These are phyloP conservation scores for Hyalella azteca DNA, from an alignment of 2,888 invertebrate species.

Conservation along the genomic window DNA sequence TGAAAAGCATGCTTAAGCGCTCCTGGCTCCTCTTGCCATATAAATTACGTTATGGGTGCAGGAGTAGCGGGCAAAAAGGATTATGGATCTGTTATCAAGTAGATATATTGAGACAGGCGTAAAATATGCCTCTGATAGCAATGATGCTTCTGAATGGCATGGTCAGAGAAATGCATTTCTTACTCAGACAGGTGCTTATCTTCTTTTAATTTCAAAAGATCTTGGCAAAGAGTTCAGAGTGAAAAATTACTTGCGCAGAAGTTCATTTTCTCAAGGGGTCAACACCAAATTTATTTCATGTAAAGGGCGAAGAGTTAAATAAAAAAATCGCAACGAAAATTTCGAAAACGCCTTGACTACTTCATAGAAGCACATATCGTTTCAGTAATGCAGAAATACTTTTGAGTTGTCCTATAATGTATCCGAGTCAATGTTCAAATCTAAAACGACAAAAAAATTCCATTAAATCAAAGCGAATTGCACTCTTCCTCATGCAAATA, in stretches of 20 bases:
- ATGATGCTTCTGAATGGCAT: slow-evolving; percentile 20
- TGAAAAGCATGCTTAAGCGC: slow-evolving; percentile 33
- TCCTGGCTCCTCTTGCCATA: slow-evolving; percentile 20
- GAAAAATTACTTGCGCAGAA: neutral
- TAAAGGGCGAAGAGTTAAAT: too few species aligned
- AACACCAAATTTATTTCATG: too few species aligned
- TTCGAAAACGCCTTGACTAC: too few species aligned
- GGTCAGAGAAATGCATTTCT: slow-evolving; percentile 4
- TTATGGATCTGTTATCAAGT: slow-evolving; percentile 32
- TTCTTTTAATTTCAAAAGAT: slow-evolving; percentile 2
- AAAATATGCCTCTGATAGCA: slow-evolving; percentile 30
- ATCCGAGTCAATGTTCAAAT: too few species aligned
- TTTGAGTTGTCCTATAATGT: too few species aligned
- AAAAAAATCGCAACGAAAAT: too few species aligned
- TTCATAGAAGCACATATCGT: too few species aligned
- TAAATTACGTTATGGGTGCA: slow-evolving; percentile 28
- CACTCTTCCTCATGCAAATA: too few species aligned
- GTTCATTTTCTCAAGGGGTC: neutral
- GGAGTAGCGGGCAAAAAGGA: slow-evolving; percentile 34
- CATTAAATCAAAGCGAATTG: too few species aligned
- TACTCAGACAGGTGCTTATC: slow-evolving; percentile 25
- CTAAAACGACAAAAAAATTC: too few species aligned
- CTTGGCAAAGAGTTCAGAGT: neutral
- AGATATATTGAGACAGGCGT: slow-evolving; percentile 36
- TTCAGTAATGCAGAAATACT: too few species aligned